Base-by-base conservation (phyloP, 2,888 invertebrate species). In the Clepsis dumicolana region DNA sequence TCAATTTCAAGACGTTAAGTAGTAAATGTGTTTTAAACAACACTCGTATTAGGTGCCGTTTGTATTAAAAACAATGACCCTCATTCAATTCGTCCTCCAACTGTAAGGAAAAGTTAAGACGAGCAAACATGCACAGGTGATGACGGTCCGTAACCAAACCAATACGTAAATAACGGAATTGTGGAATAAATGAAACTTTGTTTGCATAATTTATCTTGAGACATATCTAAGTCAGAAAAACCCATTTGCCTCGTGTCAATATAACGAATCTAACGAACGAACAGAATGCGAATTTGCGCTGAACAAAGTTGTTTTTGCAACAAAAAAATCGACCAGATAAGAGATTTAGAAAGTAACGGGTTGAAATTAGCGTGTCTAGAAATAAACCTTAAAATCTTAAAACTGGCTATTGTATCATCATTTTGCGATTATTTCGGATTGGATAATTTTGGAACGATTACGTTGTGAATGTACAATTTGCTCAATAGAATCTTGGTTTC, bases 371-470 rank as follows among this genome's bases (percentile, higher is more conserved):
- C 35, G 12, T 52, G 12, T 24, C 62, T 35, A 35, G 35, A 62
- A 62, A 62, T 62, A 62, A 16, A 62, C 32, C 35, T 44, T 44
- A 16, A 8, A 44, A 44, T 18, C 44, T 35, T 62, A 24, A 62
- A 12, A 24, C 29, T 7, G 14, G 32, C 62, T 25, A 24, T 61
- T 50, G 29, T 21, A 44, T 16, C 32, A n/a, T 50, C 32, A 24
- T 21, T 44, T 14, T 24, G 24, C 24, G 52, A 63, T 63, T 52
- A 53, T n/a, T n/a, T n/a, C n/a, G 38, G 7, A 2, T 18, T 3
- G 25, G 25, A 35, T 63, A 44, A 54, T 64, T 64, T 44, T 56
- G 64, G 64, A 53, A 63, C 38, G 8, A 38, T 10, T 35, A n/a
- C 38, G 7, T 35, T 50, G 44, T 25, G 50, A 50, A 50, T 27